A percentile compares a stretch with the other conserved stretches of the same genome.
Conservation (phyloP, 1,140 invertebrate species). For the Leptoteleia sp. region DNA sequence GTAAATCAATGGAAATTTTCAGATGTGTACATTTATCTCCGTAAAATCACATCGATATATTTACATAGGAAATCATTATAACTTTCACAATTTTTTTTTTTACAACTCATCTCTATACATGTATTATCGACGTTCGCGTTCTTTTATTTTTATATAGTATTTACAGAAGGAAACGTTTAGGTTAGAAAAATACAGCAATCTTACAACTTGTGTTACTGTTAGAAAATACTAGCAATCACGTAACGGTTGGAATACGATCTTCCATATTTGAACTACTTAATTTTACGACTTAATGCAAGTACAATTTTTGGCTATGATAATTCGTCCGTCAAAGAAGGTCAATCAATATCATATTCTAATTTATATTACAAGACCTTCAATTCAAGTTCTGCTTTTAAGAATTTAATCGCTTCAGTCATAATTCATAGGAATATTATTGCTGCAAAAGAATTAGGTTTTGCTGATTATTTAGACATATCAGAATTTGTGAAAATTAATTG, state of each 20-base stretch:
- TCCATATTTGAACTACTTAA: constrained; percentile 58
- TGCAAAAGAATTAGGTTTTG: constrained; percentile 27
- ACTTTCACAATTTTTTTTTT: constrained; percentile 56
- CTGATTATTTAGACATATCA: constrained; percentile 16
- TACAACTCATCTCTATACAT: constrained; percentile 58
- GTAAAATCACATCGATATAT: constrained; percentile 67
- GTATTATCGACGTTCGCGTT: constrained; percentile 38
- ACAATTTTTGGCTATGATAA: constrained; percentile 64
- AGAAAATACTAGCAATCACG: constrained; percentile 63
- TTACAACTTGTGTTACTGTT: constrained; percentile 64
- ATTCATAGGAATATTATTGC: constrained; percentile 28
- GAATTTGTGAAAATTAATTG: no score
- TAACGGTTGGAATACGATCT: constrained; percentile 53
- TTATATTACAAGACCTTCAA: constrained; percentile 54
- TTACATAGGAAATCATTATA: constrained; percentile 67
- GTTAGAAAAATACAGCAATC: constrained; percentile 81
- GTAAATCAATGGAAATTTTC: constrained; percentile 61
- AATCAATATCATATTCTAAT: constrained; percentile 51
- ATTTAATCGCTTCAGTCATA: constrained; percentile 34
- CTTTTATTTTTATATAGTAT: constrained; percentile 60
- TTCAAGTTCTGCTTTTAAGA: constrained; percentile 34
- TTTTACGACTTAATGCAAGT: constrained; percentile 62
- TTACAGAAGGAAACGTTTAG: constrained; percentile 74
- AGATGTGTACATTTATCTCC: constrained; percentile 19
- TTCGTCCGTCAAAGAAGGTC: constrained; percentile 61